Evolutionary conservation across 2,888 invertebrate genomes (phyloP), one percentile per base, ranked within the genome.

Genomic region (Candidula unifasciata): DNA sequence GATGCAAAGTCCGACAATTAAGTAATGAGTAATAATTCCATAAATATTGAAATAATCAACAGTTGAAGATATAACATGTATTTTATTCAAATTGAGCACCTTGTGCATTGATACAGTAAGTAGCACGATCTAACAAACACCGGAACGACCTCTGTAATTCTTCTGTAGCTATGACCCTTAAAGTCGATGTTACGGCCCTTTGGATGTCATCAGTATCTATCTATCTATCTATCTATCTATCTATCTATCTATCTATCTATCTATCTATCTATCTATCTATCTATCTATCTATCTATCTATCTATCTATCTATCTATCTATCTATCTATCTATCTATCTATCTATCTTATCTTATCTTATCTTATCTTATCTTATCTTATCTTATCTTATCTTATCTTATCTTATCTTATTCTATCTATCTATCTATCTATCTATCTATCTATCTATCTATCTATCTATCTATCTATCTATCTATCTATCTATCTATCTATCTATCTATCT

Each of bases 251-350:
- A 18, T 71, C 21, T 2, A 35, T 24, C 37, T 24, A 35, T 35
- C 18, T n/a, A 66, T 66, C 66, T n/a, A 66, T 66, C 66, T 66
- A 66, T 66, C 66, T 66, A 66, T 66, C 66, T 66, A 66, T 66
- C 66, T 66, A 66, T 66, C 66, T 66, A 66, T 66, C 66, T 66
- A 66, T 66, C 66, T 66, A 66, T 66, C 66, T 66, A 66, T 66
- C 66, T 66, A 66, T 66, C 66, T 66, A 66, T 66, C 66, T 66
- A 66, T 66, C 66, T 66, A 66, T 66, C 66, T 66, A 66, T 66
- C 66, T 66, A 66, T 66, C 66, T 66, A 66, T 66, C 66, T 66
- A 66, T 66, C 66, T 66, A 66, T 66, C 66, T 66, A 66, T 66
- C 66, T 66, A 66, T 66, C 66, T 66, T 6, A 66, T 66, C 66